Percentiles rank a stretch among this genome's conserved stretches.
phyloP scores from a whole-genome alignment of 2,113 vertebrate genomes.

The Odobenus rosmarus region DNA sequence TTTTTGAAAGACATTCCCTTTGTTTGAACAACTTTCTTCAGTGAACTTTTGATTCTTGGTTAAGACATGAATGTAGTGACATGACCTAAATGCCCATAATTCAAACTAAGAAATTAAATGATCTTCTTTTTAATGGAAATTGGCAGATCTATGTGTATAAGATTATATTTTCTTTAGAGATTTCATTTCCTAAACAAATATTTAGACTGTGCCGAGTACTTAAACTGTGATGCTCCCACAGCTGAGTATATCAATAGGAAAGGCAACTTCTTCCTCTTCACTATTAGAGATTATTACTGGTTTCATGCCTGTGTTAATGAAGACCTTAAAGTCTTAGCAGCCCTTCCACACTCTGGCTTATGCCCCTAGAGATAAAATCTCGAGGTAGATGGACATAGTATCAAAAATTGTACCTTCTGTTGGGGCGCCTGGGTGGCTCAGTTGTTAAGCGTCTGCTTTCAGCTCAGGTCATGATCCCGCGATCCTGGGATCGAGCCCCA shows the following conservation, averaged over 20 bases:
- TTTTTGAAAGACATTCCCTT: not conserved
- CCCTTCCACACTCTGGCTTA: not conserved
- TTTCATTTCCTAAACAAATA: conserved; percentile 12
- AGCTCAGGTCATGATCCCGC: too few relatives aligned
- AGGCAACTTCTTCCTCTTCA: not conserved
- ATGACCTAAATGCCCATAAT: not conserved
- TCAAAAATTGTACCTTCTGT: not conserved
- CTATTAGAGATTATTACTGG: not conserved
- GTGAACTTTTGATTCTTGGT: not conserved
- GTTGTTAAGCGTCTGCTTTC: too few relatives aligned
- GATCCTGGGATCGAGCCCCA: too few relatives aligned
- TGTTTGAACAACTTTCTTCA: not conserved
- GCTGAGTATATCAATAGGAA: not conserved
- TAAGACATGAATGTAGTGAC: not conserved
- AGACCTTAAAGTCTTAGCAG: not conserved
- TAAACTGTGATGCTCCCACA: not conserved
- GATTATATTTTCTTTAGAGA: conserved; percentile 1
- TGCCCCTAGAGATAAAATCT: fast-evolving
- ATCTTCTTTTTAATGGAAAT: not conserved
- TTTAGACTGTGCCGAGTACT: not conserved
- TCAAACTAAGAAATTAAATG: not conserved
- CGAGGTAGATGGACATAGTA: not conserved
- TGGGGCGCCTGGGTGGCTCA: too few relatives aligned
- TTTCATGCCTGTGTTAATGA: not conserved
- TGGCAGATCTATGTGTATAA: not conserved